A percentile compares a stretch with the other conserved stretches of the same genome.
These are phyloP conservation scores for Platichthys stellatus DNA, from an alignment of 2,113 vertebrate species.

Conservation along the genomic window DNA sequence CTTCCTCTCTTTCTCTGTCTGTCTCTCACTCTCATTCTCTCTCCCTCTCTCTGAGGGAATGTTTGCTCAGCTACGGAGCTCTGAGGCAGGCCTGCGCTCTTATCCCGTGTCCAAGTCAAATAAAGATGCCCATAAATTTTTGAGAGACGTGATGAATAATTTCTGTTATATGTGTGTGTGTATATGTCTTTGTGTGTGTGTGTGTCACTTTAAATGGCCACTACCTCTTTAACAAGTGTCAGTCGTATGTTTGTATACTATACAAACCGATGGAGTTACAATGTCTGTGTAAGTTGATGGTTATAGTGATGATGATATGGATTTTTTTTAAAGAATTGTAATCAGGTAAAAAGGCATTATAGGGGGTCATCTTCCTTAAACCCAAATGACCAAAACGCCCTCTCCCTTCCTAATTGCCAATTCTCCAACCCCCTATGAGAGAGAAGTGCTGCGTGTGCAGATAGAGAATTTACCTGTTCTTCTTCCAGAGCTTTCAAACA, in stretches of 20 bases:
- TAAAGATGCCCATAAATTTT: slow-evolving; percentile 74
- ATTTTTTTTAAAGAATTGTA: not conserved
- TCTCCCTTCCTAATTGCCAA: no score
- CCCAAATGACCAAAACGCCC: no score
- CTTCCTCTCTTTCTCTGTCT: slow-evolving; percentile 4
- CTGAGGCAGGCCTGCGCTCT: slow-evolving; percentile 62
- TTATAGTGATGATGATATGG: not conserved
- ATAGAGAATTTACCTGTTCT: no score
- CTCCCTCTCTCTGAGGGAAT: slow-evolving; percentile 46
- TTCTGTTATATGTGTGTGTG: slow-evolving; percentile 36
- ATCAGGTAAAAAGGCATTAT: not conserved
- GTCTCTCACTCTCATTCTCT: not conserved
- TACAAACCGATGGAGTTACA: not conserved
- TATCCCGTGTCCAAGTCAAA: slow-evolving; percentile 73
- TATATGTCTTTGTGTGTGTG: not conserved
- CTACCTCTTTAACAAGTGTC: not conserved
- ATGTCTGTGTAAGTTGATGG: not conserved
- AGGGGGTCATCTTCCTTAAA: no score
- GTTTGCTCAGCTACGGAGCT: slow-evolving; percentile 74
- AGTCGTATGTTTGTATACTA: not conserved
- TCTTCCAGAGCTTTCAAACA: no score
- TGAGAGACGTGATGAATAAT: slow-evolving; percentile 68
- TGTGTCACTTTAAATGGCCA: not conserved
- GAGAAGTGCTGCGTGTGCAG: no score
- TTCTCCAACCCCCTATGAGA: no score